Conservation (phyloP, 2,113 vertebrate species). For the Centropristis striata region DNA sequence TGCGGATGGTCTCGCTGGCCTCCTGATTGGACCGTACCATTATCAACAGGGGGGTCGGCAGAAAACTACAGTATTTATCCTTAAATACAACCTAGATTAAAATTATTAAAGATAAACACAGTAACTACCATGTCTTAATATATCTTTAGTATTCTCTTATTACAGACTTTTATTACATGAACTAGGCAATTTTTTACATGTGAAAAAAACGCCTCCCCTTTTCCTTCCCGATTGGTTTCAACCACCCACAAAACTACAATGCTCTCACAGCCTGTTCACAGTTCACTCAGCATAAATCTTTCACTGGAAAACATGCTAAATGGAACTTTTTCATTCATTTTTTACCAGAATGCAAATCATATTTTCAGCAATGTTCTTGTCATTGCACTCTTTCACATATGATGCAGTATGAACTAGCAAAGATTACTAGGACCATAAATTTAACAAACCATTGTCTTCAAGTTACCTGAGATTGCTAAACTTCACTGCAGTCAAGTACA, state of each 20-base stretch:
- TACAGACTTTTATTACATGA: rapidly evolving
- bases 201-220: not conserved
- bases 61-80: rapidly evolving
- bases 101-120: not conserved
- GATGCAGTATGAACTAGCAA: not conserved
- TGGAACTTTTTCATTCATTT: not conserved
- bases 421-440: not conserved
- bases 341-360: not conserved
- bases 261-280: slow-evolving; percentile 13
- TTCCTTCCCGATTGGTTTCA: slow-evolving; percentile 1
- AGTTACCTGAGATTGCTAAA: not conserved
- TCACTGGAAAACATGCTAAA: not conserved
- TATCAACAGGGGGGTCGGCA: not conserved
- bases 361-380: not conserved
- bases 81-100: not conserved
- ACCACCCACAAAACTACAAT: slow-evolving; percentile 23
- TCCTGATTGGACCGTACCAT: slow-evolving; percentile 78
- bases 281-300: slow-evolving; percentile 36
- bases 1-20: slow-evolving; percentile 50
- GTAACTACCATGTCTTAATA: rapidly evolving
- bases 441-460: not conserved
- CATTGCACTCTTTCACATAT: not conserved
- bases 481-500: not conserved
- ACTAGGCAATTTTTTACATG: too few species aligned
- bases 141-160: rapidly evolving